A percentile compares a stretch with the other conserved stretches of the same genome.
Evolutionary conservation across 2,797 vertebrate genomes (phyloP).

Genomic region (Chelmon rostratus): DNA sequence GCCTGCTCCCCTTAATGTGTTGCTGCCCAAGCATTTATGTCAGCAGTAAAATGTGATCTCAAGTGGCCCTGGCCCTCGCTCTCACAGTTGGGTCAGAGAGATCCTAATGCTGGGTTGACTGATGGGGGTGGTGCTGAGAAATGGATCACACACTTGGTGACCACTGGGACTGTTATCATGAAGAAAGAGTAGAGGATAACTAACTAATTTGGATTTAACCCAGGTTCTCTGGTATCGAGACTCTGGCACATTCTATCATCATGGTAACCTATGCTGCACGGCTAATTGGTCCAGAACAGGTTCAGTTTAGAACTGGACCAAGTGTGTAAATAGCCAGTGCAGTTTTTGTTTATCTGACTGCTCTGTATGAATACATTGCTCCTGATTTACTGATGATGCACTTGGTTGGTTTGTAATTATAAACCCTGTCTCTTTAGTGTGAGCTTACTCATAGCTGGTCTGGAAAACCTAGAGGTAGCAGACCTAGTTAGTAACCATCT

Average conservation of each 20-base stretch:
- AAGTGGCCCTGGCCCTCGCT: constrained; percentile 31
- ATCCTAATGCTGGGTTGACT: constrained; percentile 25
- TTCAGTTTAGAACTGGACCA: neutral
- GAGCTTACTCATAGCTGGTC: neutral
- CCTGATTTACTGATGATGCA: neutral
- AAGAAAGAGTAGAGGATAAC: constrained; percentile 7
- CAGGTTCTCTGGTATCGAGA: neutral
- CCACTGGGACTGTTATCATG: neutral
- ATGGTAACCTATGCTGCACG: neutral
- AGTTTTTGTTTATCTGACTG: neutral
- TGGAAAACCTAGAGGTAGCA: neutral
- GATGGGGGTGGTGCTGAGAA: neutral
- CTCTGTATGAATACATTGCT: neutral
- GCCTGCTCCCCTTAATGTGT: constrained; percentile 36
- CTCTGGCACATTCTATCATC: neutral
- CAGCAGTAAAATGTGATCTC: constrained; percentile 72
- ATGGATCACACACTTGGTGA: constrained; percentile 22
- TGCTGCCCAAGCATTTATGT: constrained; percentile 55
- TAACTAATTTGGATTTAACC: neutral
- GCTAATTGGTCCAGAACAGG: neutral
- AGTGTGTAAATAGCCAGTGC: neutral
- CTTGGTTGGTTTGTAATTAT: neutral
- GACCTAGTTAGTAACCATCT: neutral
- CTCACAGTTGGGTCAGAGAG: constrained; percentile 47
- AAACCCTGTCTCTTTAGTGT: neutral